Percentiles rank a stretch among this genome's conserved stretches.
These are phyloP conservation scores for Tetramorium alpestre DNA, from an alignment of 1,140 invertebrate species.

Conservation along the genomic window DNA sequence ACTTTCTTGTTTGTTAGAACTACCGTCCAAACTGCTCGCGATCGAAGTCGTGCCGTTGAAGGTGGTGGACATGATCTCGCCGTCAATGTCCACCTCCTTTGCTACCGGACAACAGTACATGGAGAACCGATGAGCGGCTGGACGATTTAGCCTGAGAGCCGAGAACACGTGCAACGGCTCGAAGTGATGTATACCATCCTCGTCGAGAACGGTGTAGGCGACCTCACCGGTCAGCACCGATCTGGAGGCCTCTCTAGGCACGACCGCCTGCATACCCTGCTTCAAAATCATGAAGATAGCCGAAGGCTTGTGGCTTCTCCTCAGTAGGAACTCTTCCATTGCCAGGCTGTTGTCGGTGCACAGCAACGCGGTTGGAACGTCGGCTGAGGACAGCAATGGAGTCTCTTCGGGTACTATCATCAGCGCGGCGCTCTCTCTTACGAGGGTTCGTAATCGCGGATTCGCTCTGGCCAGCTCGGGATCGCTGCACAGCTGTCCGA, in stretches of 20 bases:
- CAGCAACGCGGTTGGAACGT: conserved; percentile 89
- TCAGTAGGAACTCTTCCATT: conserved; percentile 91
- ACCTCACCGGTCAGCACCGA: conserved; percentile 91
- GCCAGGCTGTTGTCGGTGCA: conserved; percentile 89
- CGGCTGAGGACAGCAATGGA: conserved; percentile 88
- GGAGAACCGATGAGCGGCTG: conserved; percentile 88
- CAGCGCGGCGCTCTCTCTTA: conserved; percentile 90
- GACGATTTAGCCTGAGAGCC: conserved; percentile 88
- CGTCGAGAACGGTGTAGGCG: conserved; percentile 91
- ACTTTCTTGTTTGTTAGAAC: conserved; percentile 69
- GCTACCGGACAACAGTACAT: conserved; percentile 89
- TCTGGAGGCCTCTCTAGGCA: conserved; percentile 90
- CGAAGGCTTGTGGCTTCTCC: conserved; percentile 86
- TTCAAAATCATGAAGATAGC: conserved; percentile 91
- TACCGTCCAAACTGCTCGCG: conserved; percentile 77
- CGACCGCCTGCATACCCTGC: conserved; percentile 91
- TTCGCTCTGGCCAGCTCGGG: conserved; percentile 89
- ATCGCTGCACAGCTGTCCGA: conserved; percentile 88
- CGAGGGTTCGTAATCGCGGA: conserved; percentile 89
- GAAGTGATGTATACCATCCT: conserved; percentile 91
- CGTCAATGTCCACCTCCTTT: conserved; percentile 85
- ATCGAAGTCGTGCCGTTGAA: conserved; percentile 77
- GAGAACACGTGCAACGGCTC: conserved; percentile 91
- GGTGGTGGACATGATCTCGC: conserved; percentile 78
- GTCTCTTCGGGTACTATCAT: conserved; percentile 89